Conservation (phyloP, 2,113 vertebrate species). For the Formicarius rufipectus region DNA sequence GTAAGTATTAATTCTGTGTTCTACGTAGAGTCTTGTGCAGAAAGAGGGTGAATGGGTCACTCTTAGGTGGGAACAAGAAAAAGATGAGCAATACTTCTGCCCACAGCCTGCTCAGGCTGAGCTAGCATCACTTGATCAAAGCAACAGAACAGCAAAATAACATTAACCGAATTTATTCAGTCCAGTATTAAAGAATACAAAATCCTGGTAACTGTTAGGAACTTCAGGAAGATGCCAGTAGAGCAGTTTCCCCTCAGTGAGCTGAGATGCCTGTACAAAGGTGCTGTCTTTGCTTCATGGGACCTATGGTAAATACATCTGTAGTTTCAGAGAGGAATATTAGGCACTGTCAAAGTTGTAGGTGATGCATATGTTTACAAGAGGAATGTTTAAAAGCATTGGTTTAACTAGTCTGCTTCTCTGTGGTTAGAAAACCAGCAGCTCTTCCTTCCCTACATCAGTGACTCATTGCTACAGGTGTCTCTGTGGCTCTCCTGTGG, state of each 20-base stretch:
- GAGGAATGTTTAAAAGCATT: background rate
- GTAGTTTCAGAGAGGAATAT: background rate
- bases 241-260: background rate
- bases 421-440: background rate
- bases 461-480: background rate
- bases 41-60: background rate
- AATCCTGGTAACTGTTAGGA: background rate
- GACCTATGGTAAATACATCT: background rate
- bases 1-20: conserved; percentile 80
- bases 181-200: background rate
- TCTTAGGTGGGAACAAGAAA: background rate
- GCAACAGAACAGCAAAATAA: background rate
- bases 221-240: background rate
- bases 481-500: background rate
- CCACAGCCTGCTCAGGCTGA: background rate
- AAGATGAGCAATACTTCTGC: background rate
- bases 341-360: background rate
- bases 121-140: background rate
- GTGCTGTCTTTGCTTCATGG: background rate
- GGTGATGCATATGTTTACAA: background rate
- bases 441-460: background rate
- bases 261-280: background rate
- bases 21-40: background rate
- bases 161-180: background rate
- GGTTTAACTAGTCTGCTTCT: background rate